phyloP scores from a whole-genome alignment of 2,888 invertebrate species.

The Thalpophila matura region DNA sequence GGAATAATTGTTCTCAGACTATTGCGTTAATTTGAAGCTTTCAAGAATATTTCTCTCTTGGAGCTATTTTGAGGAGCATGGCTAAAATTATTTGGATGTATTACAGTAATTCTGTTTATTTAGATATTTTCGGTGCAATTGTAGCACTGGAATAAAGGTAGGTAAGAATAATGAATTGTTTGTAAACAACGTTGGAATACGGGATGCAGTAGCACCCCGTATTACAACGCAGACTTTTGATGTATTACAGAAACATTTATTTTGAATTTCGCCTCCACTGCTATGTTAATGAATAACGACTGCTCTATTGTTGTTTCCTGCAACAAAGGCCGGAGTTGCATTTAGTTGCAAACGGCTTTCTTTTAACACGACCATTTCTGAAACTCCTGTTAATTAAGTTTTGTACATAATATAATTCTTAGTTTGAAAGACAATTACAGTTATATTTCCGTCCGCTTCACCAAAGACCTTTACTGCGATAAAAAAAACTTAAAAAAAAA shows the following conservation, averaged over 20 bases:
- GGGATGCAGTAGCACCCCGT: no score
- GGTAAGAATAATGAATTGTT: conserved; percentile 1
- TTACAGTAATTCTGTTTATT: conserved; percentile 34
- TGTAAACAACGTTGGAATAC: no score
- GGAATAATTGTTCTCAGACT: conserved; percentile 33
- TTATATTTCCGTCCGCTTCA: no score
- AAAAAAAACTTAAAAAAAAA: no score
- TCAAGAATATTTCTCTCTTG: conserved; percentile 32
- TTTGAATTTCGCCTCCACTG: background rate
- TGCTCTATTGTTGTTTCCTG: no score
- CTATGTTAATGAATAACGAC: background rate
- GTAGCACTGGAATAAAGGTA: background rate
- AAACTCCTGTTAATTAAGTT: no score
- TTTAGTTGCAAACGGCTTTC: no score
- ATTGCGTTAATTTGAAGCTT: conserved; percentile 45
- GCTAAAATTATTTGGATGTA: conserved; percentile 37
- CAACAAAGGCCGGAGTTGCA: no score
- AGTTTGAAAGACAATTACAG: no score
- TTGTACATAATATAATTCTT: no score
- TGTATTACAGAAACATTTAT: background rate
- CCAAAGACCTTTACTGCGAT: no score
- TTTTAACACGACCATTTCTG: no score
- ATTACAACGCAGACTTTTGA: background rate
- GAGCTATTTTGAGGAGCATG: conserved; percentile 27
- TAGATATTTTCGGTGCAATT: conserved; percentile 28